Evolutionary conservation across 2,113 vertebrate species (phyloP).

Genomic region (Hippocampus barbouri): DNA sequence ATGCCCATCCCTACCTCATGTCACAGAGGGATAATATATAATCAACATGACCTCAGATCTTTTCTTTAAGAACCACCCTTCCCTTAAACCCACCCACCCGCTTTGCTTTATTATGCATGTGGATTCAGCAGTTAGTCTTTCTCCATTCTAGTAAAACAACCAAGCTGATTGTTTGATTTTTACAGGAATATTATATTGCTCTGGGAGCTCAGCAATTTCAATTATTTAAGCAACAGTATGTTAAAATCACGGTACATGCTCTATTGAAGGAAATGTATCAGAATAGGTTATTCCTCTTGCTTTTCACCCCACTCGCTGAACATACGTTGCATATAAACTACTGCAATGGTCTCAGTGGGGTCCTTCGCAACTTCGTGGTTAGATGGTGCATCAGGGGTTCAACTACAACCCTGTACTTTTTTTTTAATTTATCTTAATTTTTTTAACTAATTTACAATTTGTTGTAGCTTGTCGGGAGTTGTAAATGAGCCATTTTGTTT

Average conservation of each 20-base stretch:
- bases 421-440: too few species aligned
- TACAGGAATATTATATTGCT: conserved; percentile 78
- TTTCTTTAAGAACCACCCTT: conserved; percentile 60
- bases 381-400: too few species aligned
- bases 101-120: conserved; percentile 79
- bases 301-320: conserved; percentile 37
- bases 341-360: conserved; percentile 16
- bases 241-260: conserved; percentile 74
- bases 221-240: conserved; percentile 79
- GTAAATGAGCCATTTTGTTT: too few species aligned
- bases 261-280: conserved; percentile 77
- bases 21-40: background rate
- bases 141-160: conserved; percentile 50
- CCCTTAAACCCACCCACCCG: conserved; percentile 35
- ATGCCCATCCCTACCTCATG: too few species aligned
- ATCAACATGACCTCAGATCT: conserved; percentile 53
- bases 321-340: conserved; percentile 38
- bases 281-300: conserved; percentile 61
- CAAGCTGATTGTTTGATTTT: conserved; percentile 67
- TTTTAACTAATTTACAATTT: too few species aligned
- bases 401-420: too few species aligned
- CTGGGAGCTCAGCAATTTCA: conserved; percentile 77
- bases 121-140: conserved; percentile 56
- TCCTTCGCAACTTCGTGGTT: too few species aligned
- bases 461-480: too few species aligned